Evolutionary conservation across 2,888 invertebrate genomes (phyloP), one percentile per base, ranked within the genome.

Genomic region (Tholera decimalis): DNA sequence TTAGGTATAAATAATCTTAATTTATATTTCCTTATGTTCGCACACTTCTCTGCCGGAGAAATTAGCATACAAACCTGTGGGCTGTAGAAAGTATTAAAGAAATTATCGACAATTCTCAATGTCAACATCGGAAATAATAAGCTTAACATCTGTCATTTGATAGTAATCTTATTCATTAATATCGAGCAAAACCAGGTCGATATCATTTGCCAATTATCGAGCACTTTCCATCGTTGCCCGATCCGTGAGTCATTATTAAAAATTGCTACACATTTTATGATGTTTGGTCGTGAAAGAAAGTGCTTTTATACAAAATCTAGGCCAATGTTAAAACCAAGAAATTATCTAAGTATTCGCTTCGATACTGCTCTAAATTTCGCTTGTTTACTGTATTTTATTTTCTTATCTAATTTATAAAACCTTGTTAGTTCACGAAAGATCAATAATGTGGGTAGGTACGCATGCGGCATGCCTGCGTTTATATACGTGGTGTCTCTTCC

Each of bases 131-230:
- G 35, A 35, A 51, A 63, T 67, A 65, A 64, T 75, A 55, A 60
- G 60, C 44, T 64, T 56, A 49, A 43, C 57, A 64, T 59, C 58
- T 69, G 73, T 66, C 68, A 68, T 43, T 66, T 49, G 73, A 71
- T 79, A 63, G 47, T 44, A 57, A 75, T 79, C 67, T 43, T 30
- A 57, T 53, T 80, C 68, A 69, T 79, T 73, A 66, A 71, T 70
- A 56, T 61, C 57, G 54, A 59, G 65, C 72, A 76, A 79, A 91
- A 88, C 83, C 83, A 78, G 89, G 88, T 79, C 90, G 81, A 74
- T 83, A 85, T 87, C 88, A 86, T 90, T 88, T 88, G 89, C 85
- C 85, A 85, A 89, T 88, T 88, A 88, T 86, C 81, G 85, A 79
- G 70, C 79, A 91, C 91, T 92, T 91, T 93, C 91, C 85, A 88